These are phyloP conservation scores for Hesperia comma DNA, from an alignment of 2,888 invertebrate species.

Conservation along the genomic window DNA sequence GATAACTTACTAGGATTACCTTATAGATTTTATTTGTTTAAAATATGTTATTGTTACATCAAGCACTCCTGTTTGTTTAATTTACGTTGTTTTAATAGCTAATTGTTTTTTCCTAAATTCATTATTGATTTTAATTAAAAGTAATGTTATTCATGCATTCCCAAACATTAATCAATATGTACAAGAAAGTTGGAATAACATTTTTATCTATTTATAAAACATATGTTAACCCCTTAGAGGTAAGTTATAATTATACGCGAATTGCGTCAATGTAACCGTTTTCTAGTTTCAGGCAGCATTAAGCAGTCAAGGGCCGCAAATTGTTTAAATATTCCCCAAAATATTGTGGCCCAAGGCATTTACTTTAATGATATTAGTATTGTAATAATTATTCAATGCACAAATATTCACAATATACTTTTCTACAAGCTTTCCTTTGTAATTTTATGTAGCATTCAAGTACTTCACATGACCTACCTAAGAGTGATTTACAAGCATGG, in stretches of 20 bases:
- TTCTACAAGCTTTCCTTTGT: constrained; percentile 14
- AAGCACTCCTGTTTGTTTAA: neutral
- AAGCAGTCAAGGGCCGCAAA: constrained; percentile 15
- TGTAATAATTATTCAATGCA: constrained; percentile 31
- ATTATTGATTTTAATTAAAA: neutral
- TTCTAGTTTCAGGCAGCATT: constrained; percentile 29
- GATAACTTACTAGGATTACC: neutral
- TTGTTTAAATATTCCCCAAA: constrained; percentile 20
- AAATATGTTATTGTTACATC: neutral
- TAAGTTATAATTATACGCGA: constrained; percentile 25
- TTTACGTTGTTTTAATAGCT: neutral
- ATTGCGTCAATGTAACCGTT: constrained; percentile 27
- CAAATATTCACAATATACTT: constrained; percentile 28
- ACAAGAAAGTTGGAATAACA: constrained; percentile 8
- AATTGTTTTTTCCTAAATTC: constrained; percentile 8
- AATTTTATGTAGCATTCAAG: constrained; percentile 13
- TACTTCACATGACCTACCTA: constrained; percentile 11
- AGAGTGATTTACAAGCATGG: too few relatives aligned
- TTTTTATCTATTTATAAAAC: constrained; percentile 33
- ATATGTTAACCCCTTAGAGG: constrained; percentile 29
- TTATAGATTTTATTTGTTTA: neutral
- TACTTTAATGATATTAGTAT: constrained; percentile 27
- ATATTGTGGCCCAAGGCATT: constrained; percentile 13
- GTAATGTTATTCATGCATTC: constrained; percentile 6
- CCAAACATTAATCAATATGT: neutral